Base-by-base conservation (phyloP, 2,797 vertebrate species). In the Pteropus rufus region DNA sequence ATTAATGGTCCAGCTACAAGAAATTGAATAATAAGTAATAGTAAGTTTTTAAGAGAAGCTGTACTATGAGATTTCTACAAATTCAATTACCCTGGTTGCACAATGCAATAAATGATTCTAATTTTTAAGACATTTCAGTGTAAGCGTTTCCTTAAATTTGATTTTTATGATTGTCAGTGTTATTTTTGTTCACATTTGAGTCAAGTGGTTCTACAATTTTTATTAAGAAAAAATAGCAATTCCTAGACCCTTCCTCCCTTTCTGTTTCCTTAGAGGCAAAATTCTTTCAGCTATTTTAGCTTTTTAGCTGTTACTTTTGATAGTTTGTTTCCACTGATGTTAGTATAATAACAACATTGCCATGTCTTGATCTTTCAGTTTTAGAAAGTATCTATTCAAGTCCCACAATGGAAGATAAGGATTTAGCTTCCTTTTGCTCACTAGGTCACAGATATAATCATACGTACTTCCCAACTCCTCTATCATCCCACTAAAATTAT, bases 41-140 rank as follows among this genome's bases (percentile, higher is more conserved):
- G 49, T 49, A 49, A 49, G 15, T 16, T 56, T 91, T 91, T 89
- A 93, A 60, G 21, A 93, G 65, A 67, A 67, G 41, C 1, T 69
- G 0, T 54, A 73, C 31, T 70, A 69, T 64, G n/a, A 23, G 24
- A 80, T 80, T 79, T 87, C 31, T 79, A 75, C 62, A 92, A 92
- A 54, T 31, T 75, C 14, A 62, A 44, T 49, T 73, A 54, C 24
- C 14, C 7, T 85, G 44, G 7, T 11, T 87, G 12, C 5, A 24
- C 6, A 56, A 76, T 29, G 58, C n/a, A 83, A 39, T 79, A 26
- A 89, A 60, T 73, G 31, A 80, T 87, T 87, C 60, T 64, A 65
- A 65, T n/a, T 94, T 36, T 76, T 91, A 94, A 85, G 75, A 75
- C 19, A 64, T 80, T 83, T 79, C 75, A 90, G 19, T n/a, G n/a